Evolutionary conservation across 2,797 vertebrate species (phyloP).

Genomic region (Hafferia zeledoni): DNA sequence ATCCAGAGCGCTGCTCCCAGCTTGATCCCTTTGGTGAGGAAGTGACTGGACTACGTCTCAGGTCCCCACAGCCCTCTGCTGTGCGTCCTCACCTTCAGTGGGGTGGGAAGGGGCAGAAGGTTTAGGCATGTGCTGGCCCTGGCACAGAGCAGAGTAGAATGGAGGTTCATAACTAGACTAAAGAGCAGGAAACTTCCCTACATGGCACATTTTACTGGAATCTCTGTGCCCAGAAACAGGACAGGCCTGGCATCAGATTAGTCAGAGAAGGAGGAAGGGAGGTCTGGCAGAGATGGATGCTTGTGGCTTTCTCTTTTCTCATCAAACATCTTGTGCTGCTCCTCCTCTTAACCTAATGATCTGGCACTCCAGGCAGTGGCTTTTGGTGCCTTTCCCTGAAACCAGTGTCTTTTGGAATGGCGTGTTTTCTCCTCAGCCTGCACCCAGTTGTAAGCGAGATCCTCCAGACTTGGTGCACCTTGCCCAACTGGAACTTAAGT

Average conservation of each 20-base stretch:
- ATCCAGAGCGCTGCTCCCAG: slow-evolving; percentile 17
- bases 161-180: not conserved
- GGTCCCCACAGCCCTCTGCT: not conserved
- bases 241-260: not conserved
- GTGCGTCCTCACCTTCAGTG: not conserved
- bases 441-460: not conserved
- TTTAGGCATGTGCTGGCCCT: not conserved
- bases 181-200: not conserved
- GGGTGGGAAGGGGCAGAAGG: not conserved
- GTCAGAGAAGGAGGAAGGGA: not conserved
- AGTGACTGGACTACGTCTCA: not conserved
- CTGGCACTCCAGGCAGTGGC: not conserved
- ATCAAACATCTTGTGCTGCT: not conserved
- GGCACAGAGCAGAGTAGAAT: rapidly evolving
- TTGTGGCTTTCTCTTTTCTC: not conserved
- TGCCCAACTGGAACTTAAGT: not conserved
- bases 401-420: not conserved
- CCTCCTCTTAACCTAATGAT: not conserved
- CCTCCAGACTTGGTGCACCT: not conserved
- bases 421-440: not conserved
- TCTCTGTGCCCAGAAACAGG: not conserved
- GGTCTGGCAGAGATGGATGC: not conserved
- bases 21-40: not conserved
- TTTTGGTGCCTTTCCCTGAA: not conserved
- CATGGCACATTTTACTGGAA: not conserved